Percentiles rank a stretch among this genome's conserved stretches.
These are phyloP conservation scores for Chelon auratus DNA, from an alignment of 2,797 vertebrate species.

Conservation along the genomic window DNA sequence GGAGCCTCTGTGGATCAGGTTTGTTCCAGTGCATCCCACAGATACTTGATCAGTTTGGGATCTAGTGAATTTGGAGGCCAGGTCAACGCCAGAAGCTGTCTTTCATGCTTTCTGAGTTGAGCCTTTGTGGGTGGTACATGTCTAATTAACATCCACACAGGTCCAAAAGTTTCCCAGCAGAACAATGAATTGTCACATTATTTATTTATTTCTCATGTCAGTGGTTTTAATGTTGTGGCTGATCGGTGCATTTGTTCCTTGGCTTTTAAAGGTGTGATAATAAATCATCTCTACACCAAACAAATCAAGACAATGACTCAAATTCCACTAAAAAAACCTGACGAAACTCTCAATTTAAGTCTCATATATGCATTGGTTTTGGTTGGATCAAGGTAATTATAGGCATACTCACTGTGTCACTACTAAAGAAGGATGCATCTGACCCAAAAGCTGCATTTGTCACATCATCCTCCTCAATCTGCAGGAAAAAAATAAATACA, in stretches of 20 bases:
- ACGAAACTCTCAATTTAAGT: neutral
- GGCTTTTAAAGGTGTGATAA: neutral
- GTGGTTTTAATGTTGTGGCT: too few relatives aligned
- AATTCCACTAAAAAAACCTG: neutral
- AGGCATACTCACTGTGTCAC: constrained; percentile 88
- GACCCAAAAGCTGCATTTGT: constrained; percentile 92
- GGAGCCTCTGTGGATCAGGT: too few relatives aligned
- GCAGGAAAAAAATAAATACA: constrained; percentile 50
- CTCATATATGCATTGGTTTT: constrained; percentile 13
- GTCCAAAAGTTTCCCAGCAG: too few relatives aligned
- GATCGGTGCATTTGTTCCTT: neutral
- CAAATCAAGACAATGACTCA: neutral
- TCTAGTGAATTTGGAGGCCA: too few relatives aligned
- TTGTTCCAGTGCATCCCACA: too few relatives aligned
- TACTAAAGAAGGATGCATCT: constrained; percentile 93
- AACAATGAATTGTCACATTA: too few relatives aligned
- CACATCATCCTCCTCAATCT: constrained; percentile 95
- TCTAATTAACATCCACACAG: too few relatives aligned
- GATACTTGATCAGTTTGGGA: too few relatives aligned
- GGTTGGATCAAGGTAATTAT: constrained; percentile 6
- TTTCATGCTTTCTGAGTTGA: too few relatives aligned
- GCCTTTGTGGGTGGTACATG: too few relatives aligned
- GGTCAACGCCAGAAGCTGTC: too few relatives aligned
- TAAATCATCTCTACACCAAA: neutral
- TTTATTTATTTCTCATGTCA: too few relatives aligned